Evolutionary conservation across 2,888 invertebrate genomes (phyloP).

Genomic region (Acleris literana): DNA sequence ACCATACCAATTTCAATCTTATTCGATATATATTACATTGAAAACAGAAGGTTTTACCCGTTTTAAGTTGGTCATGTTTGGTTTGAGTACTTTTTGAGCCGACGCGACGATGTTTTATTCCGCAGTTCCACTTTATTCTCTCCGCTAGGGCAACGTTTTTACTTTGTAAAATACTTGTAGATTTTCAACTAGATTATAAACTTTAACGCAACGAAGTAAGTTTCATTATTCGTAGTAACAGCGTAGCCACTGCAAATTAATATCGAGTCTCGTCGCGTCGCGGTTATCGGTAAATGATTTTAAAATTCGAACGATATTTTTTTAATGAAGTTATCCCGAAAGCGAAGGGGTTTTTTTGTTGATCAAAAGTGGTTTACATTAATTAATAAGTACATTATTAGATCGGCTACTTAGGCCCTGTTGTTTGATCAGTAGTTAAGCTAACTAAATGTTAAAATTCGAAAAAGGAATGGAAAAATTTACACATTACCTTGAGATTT

Average conservation of each 20-base stretch:
- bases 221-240: background rate
- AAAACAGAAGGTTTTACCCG: too few relatives aligned
- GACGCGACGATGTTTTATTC: background rate
- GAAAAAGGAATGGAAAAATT: too few relatives aligned
- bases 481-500: too few relatives aligned
- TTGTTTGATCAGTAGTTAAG: too few relatives aligned
- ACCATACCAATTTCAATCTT: too few relatives aligned
- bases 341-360: background rate
- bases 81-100: too few relatives aligned
- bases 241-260: background rate
- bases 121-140: background rate
- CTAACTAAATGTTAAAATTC: too few relatives aligned
- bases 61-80: too few relatives aligned
- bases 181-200: background rate
- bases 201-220: background rate
- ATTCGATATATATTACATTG: too few relatives aligned
- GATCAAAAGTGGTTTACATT: too few relatives aligned
- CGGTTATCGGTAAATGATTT: background rate
- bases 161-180: constrained; percentile 1
- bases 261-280: background rate
- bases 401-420: too few relatives aligned
- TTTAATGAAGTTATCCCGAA: background rate
- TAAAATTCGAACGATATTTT: background rate
- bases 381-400: too few relatives aligned
- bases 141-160: constrained; percentile 6